These are phyloP conservation scores for Sebastiscus tertius DNA, from an alignment of 2,797 vertebrate genomes.

Conservation along the genomic window DNA sequence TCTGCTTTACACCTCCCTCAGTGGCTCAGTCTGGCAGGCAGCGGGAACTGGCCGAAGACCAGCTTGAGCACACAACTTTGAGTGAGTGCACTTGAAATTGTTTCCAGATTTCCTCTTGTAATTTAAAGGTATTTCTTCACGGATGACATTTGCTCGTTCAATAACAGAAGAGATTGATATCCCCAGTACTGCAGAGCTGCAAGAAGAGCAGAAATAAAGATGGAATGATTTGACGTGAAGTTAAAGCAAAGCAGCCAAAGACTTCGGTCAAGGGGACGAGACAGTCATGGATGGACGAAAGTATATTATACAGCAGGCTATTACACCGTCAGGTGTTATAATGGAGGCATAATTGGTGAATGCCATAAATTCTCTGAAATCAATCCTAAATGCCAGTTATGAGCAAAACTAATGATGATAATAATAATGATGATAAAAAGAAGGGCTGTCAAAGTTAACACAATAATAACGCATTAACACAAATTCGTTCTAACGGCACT, in stretches of 20 bases:
- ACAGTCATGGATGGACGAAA: background rate
- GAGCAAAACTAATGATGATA: background rate
- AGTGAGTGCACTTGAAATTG: constrained; percentile 23
- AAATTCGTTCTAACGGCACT: too few relatives aligned
- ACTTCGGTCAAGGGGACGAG: background rate
- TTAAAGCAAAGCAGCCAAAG: background rate
- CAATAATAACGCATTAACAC: too few relatives aligned
- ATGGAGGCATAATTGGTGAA: background rate
- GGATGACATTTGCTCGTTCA: constrained; percentile 2
- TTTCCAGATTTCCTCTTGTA: constrained; percentile 24
- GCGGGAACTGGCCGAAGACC: constrained; percentile 3
- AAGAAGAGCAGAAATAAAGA: background rate
- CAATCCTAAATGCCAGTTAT: background rate
- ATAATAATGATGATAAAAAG: background rate
- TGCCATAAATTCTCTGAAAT: background rate
- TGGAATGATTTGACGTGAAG: background rate
- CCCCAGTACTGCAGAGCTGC: background rate
- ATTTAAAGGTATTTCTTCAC: constrained; percentile 2
- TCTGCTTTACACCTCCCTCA: constrained; percentile 63
- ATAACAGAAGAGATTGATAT: background rate
- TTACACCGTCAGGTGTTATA: background rate
- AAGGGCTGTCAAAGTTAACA: too few relatives aligned
- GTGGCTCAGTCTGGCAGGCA: constrained; percentile 39
- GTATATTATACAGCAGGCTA: background rate
- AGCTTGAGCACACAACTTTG: background rate